Evolutionary conservation across 2,888 invertebrate genomes (phyloP), one percentile per base, ranked within the genome.

Genomic region (Harmothoe impar): DNA sequence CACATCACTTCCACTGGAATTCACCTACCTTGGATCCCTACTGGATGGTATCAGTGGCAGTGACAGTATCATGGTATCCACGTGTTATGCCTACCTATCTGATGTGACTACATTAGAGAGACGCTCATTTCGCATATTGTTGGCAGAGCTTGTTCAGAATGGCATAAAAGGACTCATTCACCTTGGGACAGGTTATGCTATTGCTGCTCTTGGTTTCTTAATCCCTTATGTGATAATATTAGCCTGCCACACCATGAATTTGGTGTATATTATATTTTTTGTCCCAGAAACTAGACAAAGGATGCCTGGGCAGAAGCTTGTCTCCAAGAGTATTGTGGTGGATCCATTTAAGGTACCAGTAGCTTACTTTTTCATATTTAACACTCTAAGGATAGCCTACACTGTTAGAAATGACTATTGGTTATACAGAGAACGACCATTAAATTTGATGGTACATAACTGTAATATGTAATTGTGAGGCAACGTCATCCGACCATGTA

Each of bases 81-180:
- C 84, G 3, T 84, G 84, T n/a, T 84, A 84, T 43, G 84, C 84
- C 51, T 84, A 84, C 25, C 84, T 84, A 0, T 20, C 84, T 84
- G 84, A 84, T 25, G 84, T 84, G 23, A 84, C 84, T 23, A 35
- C 84, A 33, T 10, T 84, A 5, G 84, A 84, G 25, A 84, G 52
- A n/a, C 43, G 84, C 3, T 84, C 84, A 0, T 84, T 84, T 29
- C 20, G 52, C 3, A 84, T 84, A n/a, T 23, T 84, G 23, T 23
- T 84, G 52, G 84, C 84, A 0, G 84, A 84, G 52, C 23, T 84
- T 0, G 84, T 84, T 0, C 84, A 84, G 84, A 84, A 84, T 43
- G 84, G n/a, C 29, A 29, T 84, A 17, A 84, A 84, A 29, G 84
- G 84, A 23, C 20, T 84, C 3, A 43, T 84, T 1, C 84, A 84